Evolutionary conservation across 2,113 vertebrate genomes (phyloP), one percentile per base, ranked within the genome.

Genomic region (Scatophagus argus): DNA sequence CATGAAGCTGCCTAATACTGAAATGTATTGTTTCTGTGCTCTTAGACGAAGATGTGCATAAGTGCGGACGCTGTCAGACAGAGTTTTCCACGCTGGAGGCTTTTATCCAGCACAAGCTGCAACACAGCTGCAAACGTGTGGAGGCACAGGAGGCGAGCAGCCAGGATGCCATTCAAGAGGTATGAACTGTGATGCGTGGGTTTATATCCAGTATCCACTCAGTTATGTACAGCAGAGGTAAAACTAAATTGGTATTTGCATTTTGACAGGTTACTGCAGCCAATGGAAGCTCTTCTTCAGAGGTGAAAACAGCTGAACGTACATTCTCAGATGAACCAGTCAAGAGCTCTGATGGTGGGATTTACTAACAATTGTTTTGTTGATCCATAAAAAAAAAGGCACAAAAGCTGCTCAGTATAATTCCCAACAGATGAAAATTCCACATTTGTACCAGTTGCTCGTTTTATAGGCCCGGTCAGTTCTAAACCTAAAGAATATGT

Each of bases 91-190:
- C 96, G n/a, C 78, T 99, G 94, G 95, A 99, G 70, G 95, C 96
- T 52, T 99, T 99, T 21, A 97, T 99, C 54, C 97, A 99, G 44
- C 98, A 99, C 92, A 98, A 99, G 69, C 76, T 99, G 19, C 97
- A 96, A 10, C 96, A 97, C 49, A 83, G 60, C 82, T 99, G 98
- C 86, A 96, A 93, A 83, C 95, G 96, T 31, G 27, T 87, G 5
- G 93, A 95, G 3, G 39, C 84, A 1, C 47, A 85, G 0, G 78
- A 92, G 0, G 73, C 93, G 9, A 85, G 79, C 64, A 65, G 39
- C 51, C 92, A 66, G 29, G 94, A 94, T 60, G 89, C 36, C 65
- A 25, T 17, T 14, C 89, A 90, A 51, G 89, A 94, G 91, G 95
- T 94, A 69, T 6, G 63, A 11, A 0, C 43, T 5, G 21, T 2